These are phyloP conservation scores for Chinchilla lanigera DNA, from an alignment of 2,113 vertebrate genomes.

Conservation along the genomic window DNA sequence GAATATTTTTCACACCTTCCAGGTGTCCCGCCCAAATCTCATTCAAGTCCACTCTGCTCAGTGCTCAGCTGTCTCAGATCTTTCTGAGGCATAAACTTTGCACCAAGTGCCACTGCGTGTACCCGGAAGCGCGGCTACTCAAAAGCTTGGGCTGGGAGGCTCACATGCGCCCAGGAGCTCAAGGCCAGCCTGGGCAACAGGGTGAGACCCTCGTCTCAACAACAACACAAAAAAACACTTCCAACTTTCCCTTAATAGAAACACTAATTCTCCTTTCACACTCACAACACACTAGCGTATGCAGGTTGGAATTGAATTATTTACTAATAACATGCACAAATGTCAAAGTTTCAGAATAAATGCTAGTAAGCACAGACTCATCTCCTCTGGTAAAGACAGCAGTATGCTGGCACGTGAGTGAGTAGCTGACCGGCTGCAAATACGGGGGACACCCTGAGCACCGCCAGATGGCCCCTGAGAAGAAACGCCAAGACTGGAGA, in stretches of 20 bases:
- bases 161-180: neutral
- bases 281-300: neutral
- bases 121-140: neutral
- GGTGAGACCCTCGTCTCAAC: neutral
- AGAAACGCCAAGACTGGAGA: neutral
- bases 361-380: neutral
- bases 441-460: neutral
- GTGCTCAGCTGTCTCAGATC: neutral
- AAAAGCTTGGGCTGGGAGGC: neutral
- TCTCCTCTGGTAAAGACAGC: neutral
- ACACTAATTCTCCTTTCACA: neutral
- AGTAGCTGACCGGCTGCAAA: neutral
- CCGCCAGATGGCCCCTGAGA: neutral
- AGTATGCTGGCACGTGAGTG: neutral
- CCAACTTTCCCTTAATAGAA: neutral
- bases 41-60: neutral
- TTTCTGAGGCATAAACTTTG: neutral
- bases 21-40: neutral
- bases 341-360: neutral
- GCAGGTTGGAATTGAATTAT: neutral
- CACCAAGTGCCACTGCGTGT: neutral
- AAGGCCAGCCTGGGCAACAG: neutral
- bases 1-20: neutral
- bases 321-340: conserved; percentile 2
- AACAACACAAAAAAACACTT: neutral